A percentile compares a stretch with the other conserved stretches of the same genome.
phyloP scores from a whole-genome alignment of 2,888 invertebrate species.

The Steinernema hermaphroditum region DNA sequence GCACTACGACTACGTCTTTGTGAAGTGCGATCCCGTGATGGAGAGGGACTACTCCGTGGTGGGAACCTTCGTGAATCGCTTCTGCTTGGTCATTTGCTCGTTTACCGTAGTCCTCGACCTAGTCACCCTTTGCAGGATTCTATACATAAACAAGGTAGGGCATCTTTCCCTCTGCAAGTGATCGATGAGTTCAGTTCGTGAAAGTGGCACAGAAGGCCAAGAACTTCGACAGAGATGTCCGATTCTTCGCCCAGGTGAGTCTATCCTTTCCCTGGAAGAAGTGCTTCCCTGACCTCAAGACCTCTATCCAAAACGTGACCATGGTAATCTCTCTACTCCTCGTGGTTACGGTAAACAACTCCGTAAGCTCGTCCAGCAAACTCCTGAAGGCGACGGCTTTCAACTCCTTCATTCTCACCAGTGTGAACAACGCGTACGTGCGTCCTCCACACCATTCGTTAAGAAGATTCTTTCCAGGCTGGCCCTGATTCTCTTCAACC shows the following conservation, averaged over 20 bases:
- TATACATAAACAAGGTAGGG: conserved; percentile 24
- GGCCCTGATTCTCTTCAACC: conserved; percentile 15
- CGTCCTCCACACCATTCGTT: not conserved
- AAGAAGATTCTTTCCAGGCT: not conserved
- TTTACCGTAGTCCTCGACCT: not conserved
- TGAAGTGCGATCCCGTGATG: not conserved
- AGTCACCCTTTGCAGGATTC: not conserved
- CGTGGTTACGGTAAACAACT: conserved; percentile 15
- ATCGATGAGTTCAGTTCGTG: not conserved
- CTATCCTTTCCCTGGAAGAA: too few species aligned
- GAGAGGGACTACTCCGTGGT: not conserved
- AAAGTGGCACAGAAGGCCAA: not conserved
- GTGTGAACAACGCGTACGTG: not conserved
- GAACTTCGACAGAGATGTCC: conserved; percentile 10
- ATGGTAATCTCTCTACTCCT: conserved; percentile 14
- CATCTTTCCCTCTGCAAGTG: not conserved
- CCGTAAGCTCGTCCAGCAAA: not conserved
- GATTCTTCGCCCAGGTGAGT: conserved; percentile 22
- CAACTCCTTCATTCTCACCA: conserved; percentile 6
- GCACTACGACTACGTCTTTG: conserved; percentile 26
- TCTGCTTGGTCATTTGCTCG: conserved; percentile 16
- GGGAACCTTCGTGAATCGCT: conserved; percentile 11
- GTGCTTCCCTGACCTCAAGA: not conserved
- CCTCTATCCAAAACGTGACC: conserved; percentile 16
- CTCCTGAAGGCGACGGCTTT: conserved; percentile 1